Base-by-base conservation (phyloP, 2,888 invertebrate species). In the Sarcophaga carnaria region DNA sequence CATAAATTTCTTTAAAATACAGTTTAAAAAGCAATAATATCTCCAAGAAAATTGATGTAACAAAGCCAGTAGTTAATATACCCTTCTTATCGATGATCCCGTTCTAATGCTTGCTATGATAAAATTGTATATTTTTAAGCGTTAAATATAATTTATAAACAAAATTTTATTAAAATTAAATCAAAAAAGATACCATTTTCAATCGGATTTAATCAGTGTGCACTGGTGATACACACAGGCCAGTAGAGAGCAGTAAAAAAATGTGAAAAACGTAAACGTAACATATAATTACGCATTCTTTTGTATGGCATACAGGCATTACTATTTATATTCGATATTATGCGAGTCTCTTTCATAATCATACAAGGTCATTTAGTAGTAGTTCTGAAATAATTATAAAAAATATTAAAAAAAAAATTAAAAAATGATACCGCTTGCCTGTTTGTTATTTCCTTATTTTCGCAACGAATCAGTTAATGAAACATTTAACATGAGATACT, bases 241-340 rank as follows among this genome's bases (percentile, higher is more conserved):
- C 3, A 5, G 1, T 1, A 6, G 37, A 49, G 49, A 49, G 0
- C 4, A 62, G 59, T 60, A 27, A 71, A 71, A 54, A 11, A 4
- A 45, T 25, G 11, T 60, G 3, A 14, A 49, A 66, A 10, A 76
- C 37, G 4, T 66, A 47, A 80, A 66, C 45, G n/a, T 10, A 20
- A 69, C 37, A n/a, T 60, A 66, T 67, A 81, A 79, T 78, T 70
- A 83, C 80, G 77, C 80, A 83, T 83, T 81, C 70, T 71, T 77
- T 49, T 27, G 63, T 69, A 63, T 25, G n/a, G 22, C 72, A 69
- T 62, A 62, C 20, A 20, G 14, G 5, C n/a, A 37, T 14, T 69
- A 45, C 27, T 47, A 14, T 54, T 54, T 54, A 12, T 54, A 54
- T 4, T 54, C 0, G 54, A 4, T 54, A 37, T 37, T 74, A 25